Evolutionary conservation across 92 coral and sea anemone genomes (phyloP), one percentile per base, ranked within the genome.

Genomic region (Pocillopora meandrina): DNA sequence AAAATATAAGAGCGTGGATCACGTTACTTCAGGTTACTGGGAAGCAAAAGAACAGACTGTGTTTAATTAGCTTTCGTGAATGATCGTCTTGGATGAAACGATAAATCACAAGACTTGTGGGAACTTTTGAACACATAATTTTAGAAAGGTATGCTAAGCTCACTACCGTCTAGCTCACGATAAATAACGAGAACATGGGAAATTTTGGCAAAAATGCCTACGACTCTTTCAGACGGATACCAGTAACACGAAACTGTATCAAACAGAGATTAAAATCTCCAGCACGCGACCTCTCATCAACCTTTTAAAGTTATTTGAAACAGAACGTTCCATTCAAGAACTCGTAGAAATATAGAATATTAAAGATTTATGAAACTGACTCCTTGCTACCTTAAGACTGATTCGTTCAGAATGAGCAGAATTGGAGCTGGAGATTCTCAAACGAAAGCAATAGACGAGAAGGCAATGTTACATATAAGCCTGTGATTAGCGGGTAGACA

Each of bases 271-370:
- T 34, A 70, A 0, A 35, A 57, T 75, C 79, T 58, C 65, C 16
- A 13, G 64, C 78, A 74, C 36, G 64, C 78, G 78, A 74, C 78
- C 78, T 74, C 57, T 74, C 78, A 56, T 63, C 64, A 74, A 74
- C 56, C 31, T 17, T 19, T 49, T 11, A 52, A 74, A 56, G 72
- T 33, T 31, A 15, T 31, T 67, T 16, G 12, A 69, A 70, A 70
- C 55, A 17, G 74, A 33, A 36, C 74, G 74, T 15, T 70, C 15
- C 10, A 49, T 70, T 15, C 74, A 70, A 33, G 74, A 33, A 12
- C 7, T 16, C 14, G 52, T 33, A 34, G 11, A 58, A 9, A 31
- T 56, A 58, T 8, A 12, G 10, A 59, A 56, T 56, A 12, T 33
- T 34, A 34, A 34, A 21, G 56, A 12, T n/a, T 76, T 14, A 31